These are phyloP conservation scores for Periophthalmodon schlosseri DNA, from an alignment of 2,113 vertebrate species.

Conservation along the genomic window DNA sequence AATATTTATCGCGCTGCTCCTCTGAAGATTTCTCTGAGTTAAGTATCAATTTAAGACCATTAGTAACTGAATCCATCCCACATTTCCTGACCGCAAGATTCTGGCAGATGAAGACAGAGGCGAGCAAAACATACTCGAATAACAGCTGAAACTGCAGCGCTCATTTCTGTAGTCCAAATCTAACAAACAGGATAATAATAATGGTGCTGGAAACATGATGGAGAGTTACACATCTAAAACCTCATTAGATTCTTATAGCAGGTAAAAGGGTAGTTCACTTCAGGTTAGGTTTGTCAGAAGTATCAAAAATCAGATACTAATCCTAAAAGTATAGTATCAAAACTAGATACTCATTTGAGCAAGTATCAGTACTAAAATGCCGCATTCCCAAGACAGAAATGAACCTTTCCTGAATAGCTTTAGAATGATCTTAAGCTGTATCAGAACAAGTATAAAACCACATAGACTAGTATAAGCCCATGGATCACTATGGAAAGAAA, in stretches of 20 bases:
- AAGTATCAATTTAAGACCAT: constrained; percentile 46
- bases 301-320: no score
- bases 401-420: no score
- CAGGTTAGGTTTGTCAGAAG: no score
- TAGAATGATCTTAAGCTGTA: no score
- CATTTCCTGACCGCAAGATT: constrained; percentile 16
- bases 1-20: constrained; percentile 54
- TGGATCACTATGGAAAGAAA: no score
- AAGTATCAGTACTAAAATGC: no score
- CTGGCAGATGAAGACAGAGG: neutral
- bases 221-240: neutral
- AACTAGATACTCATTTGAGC: no score
- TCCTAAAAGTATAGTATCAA: no score
- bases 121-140: constrained; percentile 2
- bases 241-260: neutral
- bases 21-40: constrained; percentile 42
- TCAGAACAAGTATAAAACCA: no score
- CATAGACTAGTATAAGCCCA: no score
- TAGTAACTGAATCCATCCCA: constrained; percentile 17
- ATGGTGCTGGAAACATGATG: neutral
- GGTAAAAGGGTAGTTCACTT: neutral
- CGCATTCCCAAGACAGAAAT: no score
- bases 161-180: constrained; percentile 3
- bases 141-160: neutral
- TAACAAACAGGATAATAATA: constrained; percentile 4